phyloP scores from a whole-genome alignment of 2,888 invertebrate genomes.

The Apodemia duryi region DNA sequence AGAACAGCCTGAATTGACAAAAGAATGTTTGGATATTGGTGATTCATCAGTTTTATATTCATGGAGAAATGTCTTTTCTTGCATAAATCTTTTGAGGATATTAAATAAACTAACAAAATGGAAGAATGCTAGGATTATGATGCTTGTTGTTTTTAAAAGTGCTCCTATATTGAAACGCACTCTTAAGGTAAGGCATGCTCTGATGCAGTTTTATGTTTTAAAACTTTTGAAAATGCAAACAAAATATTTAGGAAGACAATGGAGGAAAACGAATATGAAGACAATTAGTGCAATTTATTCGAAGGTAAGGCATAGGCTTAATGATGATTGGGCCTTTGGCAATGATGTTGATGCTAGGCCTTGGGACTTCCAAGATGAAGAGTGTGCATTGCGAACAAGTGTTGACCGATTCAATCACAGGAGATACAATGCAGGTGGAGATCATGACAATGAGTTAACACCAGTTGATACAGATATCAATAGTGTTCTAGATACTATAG shows the following conservation, averaged over 20 bases:
- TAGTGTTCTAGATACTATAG: slow-evolving; percentile 86
- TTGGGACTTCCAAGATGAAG: slow-evolving; percentile 99
- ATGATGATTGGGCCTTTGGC: slow-evolving; percentile 99
- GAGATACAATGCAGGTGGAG: slow-evolving; percentile 84
- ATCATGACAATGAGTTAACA: slow-evolving; percentile 80
- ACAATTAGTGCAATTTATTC: slow-evolving; percentile 99
- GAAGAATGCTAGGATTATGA: slow-evolving; percentile 99
- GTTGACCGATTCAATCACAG: slow-evolving; percentile 98
- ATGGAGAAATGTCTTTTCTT: slow-evolving; percentile 99
- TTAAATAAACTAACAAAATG: slow-evolving; percentile 99
- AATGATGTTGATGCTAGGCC: slow-evolving; percentile 98
- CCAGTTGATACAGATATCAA: slow-evolving; percentile 89
- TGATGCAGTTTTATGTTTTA: slow-evolving; percentile 98
- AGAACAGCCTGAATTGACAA: slow-evolving; percentile 95
- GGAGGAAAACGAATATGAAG: slow-evolving; percentile 99
- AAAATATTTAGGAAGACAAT: slow-evolving; percentile 98
- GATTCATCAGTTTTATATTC: slow-evolving; percentile 90
- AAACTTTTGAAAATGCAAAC: slow-evolving; percentile 99
- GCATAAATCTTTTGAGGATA: slow-evolving; percentile 96
- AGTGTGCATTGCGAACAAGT: slow-evolving; percentile 94
- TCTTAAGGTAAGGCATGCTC: slow-evolving; percentile 95
- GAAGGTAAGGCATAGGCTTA: slow-evolving; percentile 96
- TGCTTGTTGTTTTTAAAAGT: slow-evolving; percentile 99
- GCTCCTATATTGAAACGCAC: slow-evolving; percentile 98
- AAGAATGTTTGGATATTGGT: slow-evolving; percentile 93